Conservation (phyloP, 2,797 vertebrate genomes). For the Eupleurogrammus muticus region DNA sequence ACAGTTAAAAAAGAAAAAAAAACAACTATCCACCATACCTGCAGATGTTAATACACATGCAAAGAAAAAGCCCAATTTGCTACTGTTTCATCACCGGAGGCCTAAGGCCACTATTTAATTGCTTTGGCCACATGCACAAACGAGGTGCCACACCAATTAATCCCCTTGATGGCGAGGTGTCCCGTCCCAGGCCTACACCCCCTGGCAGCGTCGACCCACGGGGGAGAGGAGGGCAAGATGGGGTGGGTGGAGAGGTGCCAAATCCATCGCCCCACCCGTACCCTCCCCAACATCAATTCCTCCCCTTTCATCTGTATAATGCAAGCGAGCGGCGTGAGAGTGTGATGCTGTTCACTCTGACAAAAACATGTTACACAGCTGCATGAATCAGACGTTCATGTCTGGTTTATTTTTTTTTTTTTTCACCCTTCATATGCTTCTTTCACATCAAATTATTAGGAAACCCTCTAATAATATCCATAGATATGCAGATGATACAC, state of each 20-base stretch:
- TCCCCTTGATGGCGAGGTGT: slow-evolving; percentile 62
- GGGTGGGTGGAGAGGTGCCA: slow-evolving; percentile 44
- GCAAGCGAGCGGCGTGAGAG: slow-evolving; percentile 16
- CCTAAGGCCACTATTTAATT: slow-evolving; percentile 84
- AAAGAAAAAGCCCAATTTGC: slow-evolving; percentile 66
- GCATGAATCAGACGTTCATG: neutral
- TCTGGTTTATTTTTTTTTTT: too few species aligned
- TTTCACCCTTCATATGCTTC: too few species aligned
- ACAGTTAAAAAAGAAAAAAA: slow-evolving; percentile 30
- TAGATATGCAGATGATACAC: too few species aligned
- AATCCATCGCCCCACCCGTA: slow-evolving; percentile 55
- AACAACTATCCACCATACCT: slow-evolving; percentile 32
- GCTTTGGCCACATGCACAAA: slow-evolving; percentile 75
- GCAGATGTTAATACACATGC: slow-evolving; percentile 16
- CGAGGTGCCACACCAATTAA: slow-evolving; percentile 83
- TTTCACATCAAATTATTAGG: too few species aligned
- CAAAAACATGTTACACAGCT: slow-evolving; percentile 4
- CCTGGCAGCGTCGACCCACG: slow-evolving; percentile 61
- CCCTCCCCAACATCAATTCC: slow-evolving; percentile 50
- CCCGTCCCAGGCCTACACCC: slow-evolving; percentile 63
- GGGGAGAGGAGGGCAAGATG: slow-evolving; percentile 55
- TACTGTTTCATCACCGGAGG: slow-evolving; percentile 68
- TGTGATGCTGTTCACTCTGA: slow-evolving; percentile 10
- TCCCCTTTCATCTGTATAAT: slow-evolving; percentile 57
- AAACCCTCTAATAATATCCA: too few species aligned